These are phyloP conservation scores for Blera fallax DNA, from an alignment of 2,888 invertebrate species.

Conservation along the genomic window DNA sequence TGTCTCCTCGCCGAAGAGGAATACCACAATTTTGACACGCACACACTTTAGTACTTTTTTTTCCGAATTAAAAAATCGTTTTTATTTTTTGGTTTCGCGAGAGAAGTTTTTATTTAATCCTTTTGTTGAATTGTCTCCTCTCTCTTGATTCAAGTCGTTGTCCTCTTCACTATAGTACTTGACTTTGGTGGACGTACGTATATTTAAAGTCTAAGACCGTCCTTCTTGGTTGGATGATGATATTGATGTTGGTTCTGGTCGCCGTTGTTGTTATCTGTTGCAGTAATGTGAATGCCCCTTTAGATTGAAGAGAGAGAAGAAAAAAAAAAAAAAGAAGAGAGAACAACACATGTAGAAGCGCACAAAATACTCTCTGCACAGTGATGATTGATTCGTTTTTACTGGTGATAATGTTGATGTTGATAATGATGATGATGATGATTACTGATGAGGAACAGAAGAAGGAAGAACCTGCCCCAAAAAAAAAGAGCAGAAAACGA, in stretches of 20 bases:
- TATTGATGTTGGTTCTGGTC: slow-evolving; percentile 32
- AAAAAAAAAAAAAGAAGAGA: slow-evolving; percentile 24
- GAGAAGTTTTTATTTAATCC: slow-evolving; percentile 28
- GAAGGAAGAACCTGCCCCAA: not conserved
- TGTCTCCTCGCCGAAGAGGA: slow-evolving; percentile 12
- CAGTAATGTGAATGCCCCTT: slow-evolving; percentile 70
- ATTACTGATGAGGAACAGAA: slow-evolving; percentile 26
- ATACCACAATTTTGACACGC: slow-evolving; percentile 42
- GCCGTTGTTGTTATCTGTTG: slow-evolving; percentile 62
- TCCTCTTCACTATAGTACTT: slow-evolving; percentile 13
- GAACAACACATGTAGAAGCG: slow-evolving; percentile 37
- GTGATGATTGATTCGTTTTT: slow-evolving; percentile 59
- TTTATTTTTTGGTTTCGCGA: not conserved
- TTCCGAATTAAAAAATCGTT: not conserved
- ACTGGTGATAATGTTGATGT: slow-evolving; percentile 30
- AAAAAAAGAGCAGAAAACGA: not conserved
- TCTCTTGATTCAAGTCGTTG: slow-evolving; percentile 27
- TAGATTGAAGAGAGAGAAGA: slow-evolving; percentile 28
- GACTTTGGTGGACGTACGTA: slow-evolving; percentile 27
- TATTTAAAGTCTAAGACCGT: slow-evolving; percentile 33
- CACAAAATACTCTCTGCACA: slow-evolving; percentile 41
- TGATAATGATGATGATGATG: slow-evolving; percentile 14
- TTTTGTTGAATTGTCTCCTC: slow-evolving; percentile 16
- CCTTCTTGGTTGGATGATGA: slow-evolving; percentile 35
- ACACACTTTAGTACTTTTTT: slow-evolving; percentile 24